Percentiles rank a stretch among this genome's conserved stretches.
Conservation (phyloP, 2,888 invertebrate species). For the Brachyptera putata region DNA sequence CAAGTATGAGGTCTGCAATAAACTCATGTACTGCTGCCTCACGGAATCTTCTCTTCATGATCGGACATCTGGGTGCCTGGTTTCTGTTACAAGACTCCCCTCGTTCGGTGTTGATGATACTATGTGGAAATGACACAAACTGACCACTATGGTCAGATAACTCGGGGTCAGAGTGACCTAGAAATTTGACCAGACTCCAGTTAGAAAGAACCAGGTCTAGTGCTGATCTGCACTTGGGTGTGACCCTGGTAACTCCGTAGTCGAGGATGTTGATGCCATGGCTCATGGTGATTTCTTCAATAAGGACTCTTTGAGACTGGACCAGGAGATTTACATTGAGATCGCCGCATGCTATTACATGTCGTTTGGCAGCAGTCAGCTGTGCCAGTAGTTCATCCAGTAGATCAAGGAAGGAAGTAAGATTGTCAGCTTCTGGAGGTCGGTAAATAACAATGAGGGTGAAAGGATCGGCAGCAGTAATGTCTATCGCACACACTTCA, state of each 20-base stretch:
- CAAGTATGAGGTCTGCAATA: neutral
- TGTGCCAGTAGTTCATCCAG: neutral
- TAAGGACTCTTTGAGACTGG: too few species aligned
- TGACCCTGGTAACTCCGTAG: constrained; percentile 3
- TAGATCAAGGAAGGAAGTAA: neutral
- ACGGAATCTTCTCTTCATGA: neutral
- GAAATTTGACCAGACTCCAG: neutral
- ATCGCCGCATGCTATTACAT: too few species aligned
- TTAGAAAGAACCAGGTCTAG: too few species aligned
- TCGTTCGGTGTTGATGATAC: neutral
- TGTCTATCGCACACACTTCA: neutral
- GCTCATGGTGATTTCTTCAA: too few species aligned
- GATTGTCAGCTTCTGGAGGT: neutral
- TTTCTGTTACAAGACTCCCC: neutral
- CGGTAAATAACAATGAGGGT: neutral
- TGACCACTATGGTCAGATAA: constrained; percentile 7
- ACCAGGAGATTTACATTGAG: too few species aligned
- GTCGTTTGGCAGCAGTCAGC: too few species aligned
- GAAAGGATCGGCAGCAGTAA: neutral
- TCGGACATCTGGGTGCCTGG: too few species aligned
- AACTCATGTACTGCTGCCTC: neutral
- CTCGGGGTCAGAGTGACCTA: neutral
- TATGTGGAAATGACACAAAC: neutral
- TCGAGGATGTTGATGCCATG: too few species aligned
- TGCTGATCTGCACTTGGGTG: too few species aligned